phyloP scores from a whole-genome alignment of 1,140 invertebrate genomes.

The Drosophila mojavensis region DNA sequence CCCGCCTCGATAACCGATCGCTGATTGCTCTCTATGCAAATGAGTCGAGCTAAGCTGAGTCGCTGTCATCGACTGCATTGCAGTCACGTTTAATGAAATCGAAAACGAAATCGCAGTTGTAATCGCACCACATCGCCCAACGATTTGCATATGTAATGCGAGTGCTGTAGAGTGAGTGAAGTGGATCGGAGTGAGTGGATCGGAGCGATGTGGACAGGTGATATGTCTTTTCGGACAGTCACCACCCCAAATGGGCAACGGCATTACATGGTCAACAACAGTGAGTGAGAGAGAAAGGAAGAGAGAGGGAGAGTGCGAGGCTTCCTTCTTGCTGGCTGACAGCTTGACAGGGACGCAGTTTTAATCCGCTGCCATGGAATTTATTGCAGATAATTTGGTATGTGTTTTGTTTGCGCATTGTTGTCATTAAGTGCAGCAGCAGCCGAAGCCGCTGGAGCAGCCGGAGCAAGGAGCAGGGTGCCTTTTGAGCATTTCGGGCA shows the following conservation, averaged over 20 bases:
- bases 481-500: slow-evolving; percentile 57
- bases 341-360: slow-evolving; percentile 62
- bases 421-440: slow-evolving; percentile 71
- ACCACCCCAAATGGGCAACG: slow-evolving; percentile 56
- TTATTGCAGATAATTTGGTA: slow-evolving; percentile 76
- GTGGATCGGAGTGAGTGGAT: slow-evolving; percentile 16
- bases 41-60: slow-evolving; percentile 14
- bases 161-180: slow-evolving; percentile 13
- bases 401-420: slow-evolving; percentile 81
- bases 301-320: slow-evolving; percentile 6
- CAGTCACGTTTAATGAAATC: slow-evolving; percentile 77
- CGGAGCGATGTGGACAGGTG: slow-evolving; percentile 57
- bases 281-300: no score
- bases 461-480: slow-evolving; percentile 22
- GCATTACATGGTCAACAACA: slow-evolving; percentile 16
- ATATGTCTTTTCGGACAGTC: slow-evolving; percentile 58
- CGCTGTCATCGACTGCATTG: slow-evolving; percentile 25
- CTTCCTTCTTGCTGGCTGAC: slow-evolving; percentile 51
- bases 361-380: slow-evolving; percentile 57
- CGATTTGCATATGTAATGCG: slow-evolving; percentile 67
- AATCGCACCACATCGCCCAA: slow-evolving; percentile 46
- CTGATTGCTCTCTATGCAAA: slow-evolving; percentile 67
- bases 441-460: neutral
- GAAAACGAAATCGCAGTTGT: slow-evolving; percentile 69
- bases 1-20: slow-evolving; percentile 58